Evolutionary conservation across 2,888 invertebrate species (phyloP).

Genomic region (Argyresthia goedartella): DNA sequence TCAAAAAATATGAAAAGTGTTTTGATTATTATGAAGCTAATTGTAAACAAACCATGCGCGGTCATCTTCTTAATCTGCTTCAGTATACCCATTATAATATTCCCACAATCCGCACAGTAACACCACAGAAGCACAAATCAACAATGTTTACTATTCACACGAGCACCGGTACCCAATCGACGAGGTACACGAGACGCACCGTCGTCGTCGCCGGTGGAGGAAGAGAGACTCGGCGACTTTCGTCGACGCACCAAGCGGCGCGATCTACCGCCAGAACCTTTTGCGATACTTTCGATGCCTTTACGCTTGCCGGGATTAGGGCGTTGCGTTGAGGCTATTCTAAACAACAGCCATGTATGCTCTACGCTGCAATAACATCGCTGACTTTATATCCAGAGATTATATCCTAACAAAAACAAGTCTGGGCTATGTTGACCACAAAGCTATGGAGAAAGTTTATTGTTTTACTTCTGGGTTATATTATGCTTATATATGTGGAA

Average conservation of each 20-base stretch:
- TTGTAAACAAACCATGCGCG: constrained; percentile 45
- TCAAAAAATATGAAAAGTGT: constrained; percentile 9
- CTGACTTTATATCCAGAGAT: too few species aligned
- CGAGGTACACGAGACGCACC: not conserved
- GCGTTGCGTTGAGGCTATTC: too few species aligned
- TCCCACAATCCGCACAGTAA: not conserved
- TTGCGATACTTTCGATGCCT: constrained; percentile 1
- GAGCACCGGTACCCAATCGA: not conserved
- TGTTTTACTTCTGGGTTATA: too few species aligned
- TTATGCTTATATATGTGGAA: too few species aligned
- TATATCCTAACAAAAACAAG: too few species aligned
- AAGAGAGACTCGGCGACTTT: constrained; percentile 16
- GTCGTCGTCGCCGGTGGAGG: not conserved
- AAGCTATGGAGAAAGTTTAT: too few species aligned
- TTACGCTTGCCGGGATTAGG: not conserved
- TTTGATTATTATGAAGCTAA: too few species aligned
- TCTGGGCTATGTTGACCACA: too few species aligned
- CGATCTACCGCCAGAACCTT: constrained; percentile 42
- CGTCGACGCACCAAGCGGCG: constrained; percentile 19
- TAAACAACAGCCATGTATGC: too few species aligned
- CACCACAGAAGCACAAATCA: not conserved
- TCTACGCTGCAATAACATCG: too few species aligned
- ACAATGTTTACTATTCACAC: too few species aligned
- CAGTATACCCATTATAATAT: constrained; percentile 46
- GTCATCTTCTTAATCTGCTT: constrained; percentile 62